These are phyloP conservation scores for Neoniphon sammara DNA, from an alignment of 2,797 vertebrate species.

Conservation along the genomic window DNA sequence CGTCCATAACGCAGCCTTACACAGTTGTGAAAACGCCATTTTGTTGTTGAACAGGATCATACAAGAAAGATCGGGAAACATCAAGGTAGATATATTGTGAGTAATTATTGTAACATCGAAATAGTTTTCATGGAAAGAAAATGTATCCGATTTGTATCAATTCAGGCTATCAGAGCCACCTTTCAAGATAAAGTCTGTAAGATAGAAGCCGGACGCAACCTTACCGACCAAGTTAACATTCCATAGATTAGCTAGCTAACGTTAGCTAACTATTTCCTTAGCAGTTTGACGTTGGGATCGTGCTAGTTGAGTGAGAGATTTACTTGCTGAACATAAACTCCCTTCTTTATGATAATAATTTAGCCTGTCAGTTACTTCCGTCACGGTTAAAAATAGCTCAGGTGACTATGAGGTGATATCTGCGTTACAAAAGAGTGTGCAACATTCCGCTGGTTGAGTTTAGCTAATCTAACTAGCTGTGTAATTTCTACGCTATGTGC, in stretches of 20 bases:
- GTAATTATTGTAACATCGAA: not conserved
- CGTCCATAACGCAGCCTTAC: slow-evolving; percentile 57
- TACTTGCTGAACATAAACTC: not conserved
- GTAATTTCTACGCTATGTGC: no score
- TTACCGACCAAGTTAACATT: slow-evolving; percentile 1
- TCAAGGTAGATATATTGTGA: slow-evolving; percentile 55
- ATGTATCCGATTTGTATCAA: not conserved
- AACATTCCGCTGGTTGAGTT: no score
- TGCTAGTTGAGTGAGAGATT: not conserved
- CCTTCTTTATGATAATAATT: not conserved
- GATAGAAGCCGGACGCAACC: slow-evolving; percentile 4
- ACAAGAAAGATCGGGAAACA: slow-evolving; percentile 65
- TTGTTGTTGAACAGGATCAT: slow-evolving; percentile 70
- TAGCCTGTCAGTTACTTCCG: accelerated
- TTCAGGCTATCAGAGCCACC: not conserved
- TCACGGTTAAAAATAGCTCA: no score
- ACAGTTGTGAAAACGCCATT: slow-evolving; percentile 77
- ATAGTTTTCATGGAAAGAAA: not conserved
- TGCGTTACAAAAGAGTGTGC: no score
- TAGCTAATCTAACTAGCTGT: no score
- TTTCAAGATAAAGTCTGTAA: not conserved
- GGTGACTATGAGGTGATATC: no score
- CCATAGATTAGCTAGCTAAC: slow-evolving; percentile 29
- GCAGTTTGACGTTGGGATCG: slow-evolving; percentile 34
- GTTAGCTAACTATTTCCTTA: slow-evolving; percentile 57